Percentiles rank a stretch among this genome's conserved stretches.
phyloP scores from a whole-genome alignment of 2,113 vertebrate species.

The Eira barbara region DNA sequence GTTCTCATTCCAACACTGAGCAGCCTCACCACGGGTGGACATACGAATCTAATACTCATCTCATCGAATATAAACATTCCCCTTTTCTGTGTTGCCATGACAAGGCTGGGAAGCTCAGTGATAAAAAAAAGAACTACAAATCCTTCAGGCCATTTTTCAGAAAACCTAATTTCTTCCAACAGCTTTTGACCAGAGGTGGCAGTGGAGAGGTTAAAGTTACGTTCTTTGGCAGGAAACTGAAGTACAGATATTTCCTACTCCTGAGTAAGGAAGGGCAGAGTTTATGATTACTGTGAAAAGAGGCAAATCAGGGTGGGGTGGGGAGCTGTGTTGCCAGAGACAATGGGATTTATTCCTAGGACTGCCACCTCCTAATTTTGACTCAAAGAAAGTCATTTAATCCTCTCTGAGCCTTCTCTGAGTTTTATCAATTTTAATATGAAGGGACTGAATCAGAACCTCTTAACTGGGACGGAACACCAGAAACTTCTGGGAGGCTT shows the following conservation, averaged over 20 bases:
- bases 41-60: background rate
- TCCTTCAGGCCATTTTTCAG: background rate
- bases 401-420: background rate
- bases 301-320: background rate
- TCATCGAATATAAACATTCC: background rate
- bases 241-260: background rate
- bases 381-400: background rate
- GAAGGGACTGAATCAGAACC: slow-evolving; percentile 5
- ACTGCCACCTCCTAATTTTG: background rate
- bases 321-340: background rate
- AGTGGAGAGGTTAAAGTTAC: background rate
- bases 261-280: background rate
- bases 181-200: background rate
- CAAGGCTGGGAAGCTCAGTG: background rate
- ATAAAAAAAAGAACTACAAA: background rate
- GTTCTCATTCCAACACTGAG: background rate
- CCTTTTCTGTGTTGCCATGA: background rate
- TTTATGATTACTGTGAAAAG: background rate
- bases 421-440: background rate
- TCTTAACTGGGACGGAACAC: background rate
- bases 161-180: slow-evolving; percentile 4
- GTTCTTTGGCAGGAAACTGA: slow-evolving; percentile 1
- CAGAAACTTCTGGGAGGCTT: background rate
- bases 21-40: background rate
- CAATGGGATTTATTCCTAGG: background rate